Conservation (phyloP, 2,888 invertebrate species). For the Stenodema calcarata region DNA sequence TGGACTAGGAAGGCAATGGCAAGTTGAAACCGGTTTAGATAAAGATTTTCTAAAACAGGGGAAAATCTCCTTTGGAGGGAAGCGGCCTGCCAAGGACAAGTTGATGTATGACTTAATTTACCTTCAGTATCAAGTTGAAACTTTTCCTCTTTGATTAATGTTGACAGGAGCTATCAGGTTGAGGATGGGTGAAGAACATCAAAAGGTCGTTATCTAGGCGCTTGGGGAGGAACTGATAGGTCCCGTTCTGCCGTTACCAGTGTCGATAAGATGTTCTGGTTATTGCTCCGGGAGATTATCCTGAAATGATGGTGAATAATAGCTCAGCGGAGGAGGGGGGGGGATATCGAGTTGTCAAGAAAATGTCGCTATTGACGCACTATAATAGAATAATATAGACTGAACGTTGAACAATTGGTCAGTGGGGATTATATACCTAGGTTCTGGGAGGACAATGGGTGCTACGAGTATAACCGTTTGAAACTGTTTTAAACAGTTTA, state of each 20-base stretch:
- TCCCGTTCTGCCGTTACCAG: neutral
- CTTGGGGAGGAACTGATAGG: neutral
- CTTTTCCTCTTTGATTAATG: conserved; percentile 35
- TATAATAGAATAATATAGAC: too few species aligned
- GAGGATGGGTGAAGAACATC: conserved; percentile 11
- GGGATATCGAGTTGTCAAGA: too few species aligned
- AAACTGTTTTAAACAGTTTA: too few species aligned
- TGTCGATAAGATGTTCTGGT: neutral
- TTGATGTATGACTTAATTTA: conserved; percentile 38
- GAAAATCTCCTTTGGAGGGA: neutral
- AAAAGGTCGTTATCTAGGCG: conserved; percentile 38
- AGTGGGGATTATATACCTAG: too few species aligned
- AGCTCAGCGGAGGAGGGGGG: too few species aligned
- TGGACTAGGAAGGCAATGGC: neutral
- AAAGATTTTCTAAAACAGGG: conserved; percentile 16
- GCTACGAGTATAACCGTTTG: too few species aligned
- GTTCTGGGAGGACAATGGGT: too few species aligned
- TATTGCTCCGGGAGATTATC: neutral
- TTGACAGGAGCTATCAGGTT: conserved; percentile 32
- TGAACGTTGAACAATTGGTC: too few species aligned
- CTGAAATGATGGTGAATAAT: too few species aligned
- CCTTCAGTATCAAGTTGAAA: conserved; percentile 36
- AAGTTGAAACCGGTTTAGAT: conserved; percentile 23
- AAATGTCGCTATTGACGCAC: too few species aligned
- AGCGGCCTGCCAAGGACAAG: conserved; percentile 32